These are phyloP conservation scores for Ips nitidus DNA, from an alignment of 1,140 invertebrate species.

Conservation along the genomic window DNA sequence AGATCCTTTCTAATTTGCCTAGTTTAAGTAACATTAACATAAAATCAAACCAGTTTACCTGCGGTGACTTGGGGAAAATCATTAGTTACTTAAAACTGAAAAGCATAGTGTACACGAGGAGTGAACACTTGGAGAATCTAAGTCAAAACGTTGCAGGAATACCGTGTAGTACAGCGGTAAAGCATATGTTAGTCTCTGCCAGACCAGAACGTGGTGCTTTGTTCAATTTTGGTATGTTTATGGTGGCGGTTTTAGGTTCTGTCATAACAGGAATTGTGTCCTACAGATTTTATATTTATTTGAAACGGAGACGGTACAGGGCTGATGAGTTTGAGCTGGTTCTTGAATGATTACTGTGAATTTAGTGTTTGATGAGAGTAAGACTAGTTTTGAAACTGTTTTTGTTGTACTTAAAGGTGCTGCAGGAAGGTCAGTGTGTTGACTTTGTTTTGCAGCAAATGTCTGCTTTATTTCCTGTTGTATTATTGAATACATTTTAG, in stretches of 20 bases:
- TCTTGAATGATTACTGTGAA: slow-evolving; percentile 13
- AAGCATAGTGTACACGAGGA: slow-evolving; percentile 42
- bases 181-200: background rate
- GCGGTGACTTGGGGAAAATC: slow-evolving; percentile 43
- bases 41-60: slow-evolving; percentile 46
- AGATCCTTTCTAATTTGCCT: slow-evolving; percentile 44
- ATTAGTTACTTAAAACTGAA: slow-evolving; percentile 43
- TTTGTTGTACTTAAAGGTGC: background rate
- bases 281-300: slow-evolving; percentile 38
- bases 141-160: slow-evolving; percentile 49
- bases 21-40: slow-evolving; percentile 43
- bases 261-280: slow-evolving; percentile 32
- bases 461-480: slow-evolving; percentile 18
- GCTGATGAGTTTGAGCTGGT: slow-evolving; percentile 48
- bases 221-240: slow-evolving; percentile 26
- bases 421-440: no score
- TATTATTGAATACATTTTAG: no score
- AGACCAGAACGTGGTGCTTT: slow-evolving; percentile 10
- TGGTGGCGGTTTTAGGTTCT: slow-evolving; percentile 27
- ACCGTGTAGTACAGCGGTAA: slow-evolving; percentile 40
- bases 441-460: background rate
- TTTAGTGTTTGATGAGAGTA: background rate
- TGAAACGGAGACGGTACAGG: slow-evolving; percentile 42
- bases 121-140: slow-evolving; percentile 43
- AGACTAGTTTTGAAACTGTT: no score